Conservation (phyloP, 1,140 invertebrate genomes). For the Drosophila santomea region DNA sequence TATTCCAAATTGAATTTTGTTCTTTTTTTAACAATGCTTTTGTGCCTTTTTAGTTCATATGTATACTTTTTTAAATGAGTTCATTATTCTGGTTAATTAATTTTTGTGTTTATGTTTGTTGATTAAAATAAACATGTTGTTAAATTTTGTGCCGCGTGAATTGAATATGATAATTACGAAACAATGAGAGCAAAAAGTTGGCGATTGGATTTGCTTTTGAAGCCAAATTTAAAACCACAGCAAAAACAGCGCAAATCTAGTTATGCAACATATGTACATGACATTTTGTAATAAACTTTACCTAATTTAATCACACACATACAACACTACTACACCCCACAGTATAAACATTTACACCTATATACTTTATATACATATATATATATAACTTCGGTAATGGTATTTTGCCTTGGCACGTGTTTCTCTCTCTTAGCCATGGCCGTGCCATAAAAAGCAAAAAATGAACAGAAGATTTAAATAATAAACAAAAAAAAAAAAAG, state of each 20-base stretch:
- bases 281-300: slow-evolving; percentile 59
- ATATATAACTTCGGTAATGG: slow-evolving; percentile 67
- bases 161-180: slow-evolving; percentile 30
- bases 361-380: slow-evolving; percentile 33
- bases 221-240: slow-evolving; percentile 41
- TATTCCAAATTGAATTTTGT: slow-evolving; percentile 43
- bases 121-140: slow-evolving; percentile 58
- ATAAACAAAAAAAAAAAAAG: slow-evolving; percentile 14
- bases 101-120: slow-evolving; percentile 62
- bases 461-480: slow-evolving; percentile 34
- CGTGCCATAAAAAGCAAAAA: slow-evolving; percentile 54
- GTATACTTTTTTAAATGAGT: slow-evolving; percentile 48
- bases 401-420: slow-evolving; percentile 79
- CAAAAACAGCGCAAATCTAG: slow-evolving; percentile 40
- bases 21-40: slow-evolving; percentile 32
- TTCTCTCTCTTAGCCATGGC: slow-evolving; percentile 72
- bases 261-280: slow-evolving; percentile 61
- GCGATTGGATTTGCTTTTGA: slow-evolving; percentile 45
- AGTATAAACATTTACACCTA: slow-evolving; percentile 28
- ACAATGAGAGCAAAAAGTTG: slow-evolving; percentile 29
- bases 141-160: slow-evolving; percentile 51
- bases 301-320: slow-evolving; percentile 24
- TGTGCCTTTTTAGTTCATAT: slow-evolving; percentile 39
- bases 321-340: slow-evolving; percentile 30
- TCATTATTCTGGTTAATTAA: slow-evolving; percentile 59